Evolutionary conservation across 2,888 invertebrate species (phyloP), one percentile per base, ranked within the genome.

Genomic region (Cataglyphis livida): DNA sequence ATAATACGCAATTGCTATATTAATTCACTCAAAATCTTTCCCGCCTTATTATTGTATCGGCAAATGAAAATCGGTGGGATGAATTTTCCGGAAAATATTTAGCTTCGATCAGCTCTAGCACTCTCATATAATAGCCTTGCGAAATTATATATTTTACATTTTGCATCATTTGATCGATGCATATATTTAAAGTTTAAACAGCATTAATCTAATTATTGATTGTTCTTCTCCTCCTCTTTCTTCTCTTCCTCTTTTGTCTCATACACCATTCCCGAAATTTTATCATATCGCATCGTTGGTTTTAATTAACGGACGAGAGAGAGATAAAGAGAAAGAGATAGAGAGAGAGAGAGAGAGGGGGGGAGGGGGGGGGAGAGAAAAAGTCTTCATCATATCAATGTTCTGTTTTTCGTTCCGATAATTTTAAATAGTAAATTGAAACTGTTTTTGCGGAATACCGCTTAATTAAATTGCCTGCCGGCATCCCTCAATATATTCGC

Each of bases 401-500:
- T 75, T 75, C 75, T 57, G 35, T 64, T 81, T 59, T 51, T 66
- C 76, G 78, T 84, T 12, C 51, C 38, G 59, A 79, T 84, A 85
- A 88, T 89, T 88, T 88, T 82, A 54, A 78, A 79, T 73, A 75
- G 82, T 85, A 88, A 86, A 88, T 90, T 86, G 85, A 83, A 83
- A 87, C 83, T 85, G 88, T 85, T 85, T 89, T 88, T 85, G 81
- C 38, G 76, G 81, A 78, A 82, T 62, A 79, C 61, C 81, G 85
- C 66, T 90, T 88, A 90, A 90, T 90, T 90, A 90, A 90, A 90
- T 89, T 86, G 89, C 81, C 84, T 82, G 44, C 44, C 54, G 84
- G 83, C 85, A 54, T 74, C 59, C 81, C 41, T 15, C 73, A 68
- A 78, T 71, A 41, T 68, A 51, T 75, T 65, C 65, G 57, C 79